Evolutionary conservation across 2,888 invertebrate genomes (phyloP), one percentile per base, ranked within the genome.

Genomic region (Anagyrus pseudococci): DNA sequence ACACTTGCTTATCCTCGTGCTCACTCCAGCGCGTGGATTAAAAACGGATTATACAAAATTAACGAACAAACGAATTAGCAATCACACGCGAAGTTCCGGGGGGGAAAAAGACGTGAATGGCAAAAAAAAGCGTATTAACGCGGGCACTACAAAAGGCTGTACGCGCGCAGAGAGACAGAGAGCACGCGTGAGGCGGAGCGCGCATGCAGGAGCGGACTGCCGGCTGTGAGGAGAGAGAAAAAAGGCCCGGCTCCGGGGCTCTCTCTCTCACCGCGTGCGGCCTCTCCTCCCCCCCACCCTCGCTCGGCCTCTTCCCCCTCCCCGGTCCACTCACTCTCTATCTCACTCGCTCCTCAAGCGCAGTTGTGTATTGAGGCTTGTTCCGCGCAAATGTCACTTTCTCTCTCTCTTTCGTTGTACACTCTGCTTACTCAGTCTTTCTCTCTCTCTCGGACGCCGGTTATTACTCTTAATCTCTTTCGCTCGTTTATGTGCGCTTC

Each of bases 401-500:
- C 40, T 25, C 25, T 43, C 8, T 15, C 22, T 53, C 29, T 54
- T 13, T 64, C 17, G 20, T 20, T 49, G 4, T n/a, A 15, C 19
- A 19, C 19, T 25, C 19, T 37, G 15, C 40, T n/a, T 40, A 7
- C 13, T 47, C 19, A 46, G 52, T 40, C 47, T 15, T 37, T 56
- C 56, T 19, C 48, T 33, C 33, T 50, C 20, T 49, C 37, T 17
- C 44, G 23, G 33, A 23, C 46, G 25, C 26, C 41, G 6, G 41
- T 63, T 50, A 63, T 55, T 63, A 46, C 58, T 58, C 55, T 59
- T 63, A 63, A 63, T 58, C 55, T 47, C 41, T 55, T 41, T 57
- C n/a, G n/a, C n/a, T n/a, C n/a, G n/a, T n/a, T n/a, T n/a, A n/a
- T n/a, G n/a, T n/a, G n/a, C n/a, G n/a, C n/a, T n/a, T n/a, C n/a